Evolutionary conservation across 2,888 invertebrate genomes (phyloP).

Genomic region (Neuroscelio doddi): DNA sequence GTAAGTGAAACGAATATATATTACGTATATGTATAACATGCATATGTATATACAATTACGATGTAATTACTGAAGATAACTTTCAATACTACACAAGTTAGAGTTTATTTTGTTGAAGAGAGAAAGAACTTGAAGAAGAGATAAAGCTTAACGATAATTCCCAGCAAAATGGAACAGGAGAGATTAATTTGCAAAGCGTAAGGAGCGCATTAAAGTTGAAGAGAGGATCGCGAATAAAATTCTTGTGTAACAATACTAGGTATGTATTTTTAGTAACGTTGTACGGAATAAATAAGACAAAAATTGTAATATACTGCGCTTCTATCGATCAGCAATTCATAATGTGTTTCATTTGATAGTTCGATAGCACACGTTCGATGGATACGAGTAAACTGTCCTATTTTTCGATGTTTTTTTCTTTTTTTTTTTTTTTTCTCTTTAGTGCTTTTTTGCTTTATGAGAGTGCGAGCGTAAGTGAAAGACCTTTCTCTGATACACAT

Average conservation of each 20-base stretch:
- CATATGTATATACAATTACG: slow-evolving; percentile 65
- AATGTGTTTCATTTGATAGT: slow-evolving; percentile 44
- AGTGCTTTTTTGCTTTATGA: background rate
- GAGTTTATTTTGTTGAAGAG: slow-evolving; percentile 70
- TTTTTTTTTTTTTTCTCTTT: slow-evolving; percentile 24
- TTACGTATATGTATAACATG: slow-evolving; percentile 63
- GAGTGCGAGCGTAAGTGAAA: background rate
- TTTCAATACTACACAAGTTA: slow-evolving; percentile 62
- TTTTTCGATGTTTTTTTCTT: slow-evolving; percentile 11
- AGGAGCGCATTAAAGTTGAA: slow-evolving; percentile 16
- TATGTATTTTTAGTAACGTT: slow-evolving; percentile 58
- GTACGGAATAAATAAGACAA: slow-evolving; percentile 57
- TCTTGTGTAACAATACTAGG: slow-evolving; percentile 63
- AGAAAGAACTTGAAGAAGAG: slow-evolving; percentile 55
- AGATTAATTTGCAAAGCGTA: slow-evolving; percentile 41
- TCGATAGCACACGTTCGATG: slow-evolving; percentile 10
- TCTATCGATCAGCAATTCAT: slow-evolving; percentile 56
- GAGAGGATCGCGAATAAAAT: slow-evolving; percentile 49
- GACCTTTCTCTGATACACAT: too few relatives aligned
- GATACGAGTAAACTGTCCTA: slow-evolving; percentile 26
- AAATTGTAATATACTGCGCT: slow-evolving; percentile 65
- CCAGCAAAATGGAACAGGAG: slow-evolving; percentile 60
- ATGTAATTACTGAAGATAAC: slow-evolving; percentile 68
- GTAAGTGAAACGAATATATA: slow-evolving; percentile 54
- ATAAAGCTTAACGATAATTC: slow-evolving; percentile 68